phyloP scores from a whole-genome alignment of 2,888 invertebrate species.

The Drosophila anomalata region DNA sequence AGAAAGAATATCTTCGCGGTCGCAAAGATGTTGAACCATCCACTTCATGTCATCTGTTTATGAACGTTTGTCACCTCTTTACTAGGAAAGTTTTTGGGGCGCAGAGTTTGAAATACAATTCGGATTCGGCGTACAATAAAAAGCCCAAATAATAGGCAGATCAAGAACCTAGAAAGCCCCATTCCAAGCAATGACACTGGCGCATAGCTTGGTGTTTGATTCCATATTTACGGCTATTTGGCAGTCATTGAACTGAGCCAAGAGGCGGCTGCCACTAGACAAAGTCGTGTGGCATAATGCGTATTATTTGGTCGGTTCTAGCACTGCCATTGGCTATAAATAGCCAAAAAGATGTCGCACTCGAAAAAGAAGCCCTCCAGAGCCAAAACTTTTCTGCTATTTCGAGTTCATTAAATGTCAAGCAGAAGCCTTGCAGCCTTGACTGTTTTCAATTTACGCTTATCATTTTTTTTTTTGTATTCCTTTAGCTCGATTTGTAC shows the following conservation, averaged over 20 bases:
- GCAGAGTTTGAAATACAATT: conserved; percentile 25
- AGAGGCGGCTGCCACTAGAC: conserved; percentile 24
- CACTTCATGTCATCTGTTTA: conserved; percentile 48
- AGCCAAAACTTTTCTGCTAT: conserved; percentile 23
- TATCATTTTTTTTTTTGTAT: conserved; percentile 10
- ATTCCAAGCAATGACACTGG: conserved; percentile 5
- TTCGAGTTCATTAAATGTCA: conserved; percentile 46
- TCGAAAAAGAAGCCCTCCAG: conserved; percentile 32
- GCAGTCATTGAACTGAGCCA: conserved; percentile 68
- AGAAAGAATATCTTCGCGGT: conserved; percentile 11
- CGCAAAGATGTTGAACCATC: conserved; percentile 12
- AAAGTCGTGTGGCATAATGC: conserved; percentile 40
- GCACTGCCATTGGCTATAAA: conserved; percentile 53
- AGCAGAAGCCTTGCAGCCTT: conserved; percentile 21
- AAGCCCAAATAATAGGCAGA: conserved; percentile 31
- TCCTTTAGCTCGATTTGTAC: background rate
- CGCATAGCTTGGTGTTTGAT: conserved; percentile 25
- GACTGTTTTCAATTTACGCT: conserved; percentile 31
- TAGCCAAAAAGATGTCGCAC: conserved; percentile 44
- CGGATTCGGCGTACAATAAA: conserved; percentile 27
- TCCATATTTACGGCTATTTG: conserved; percentile 69
- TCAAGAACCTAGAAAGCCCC: conserved; percentile 4
- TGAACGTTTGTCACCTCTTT: conserved; percentile 55
- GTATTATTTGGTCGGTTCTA: conserved; percentile 35
- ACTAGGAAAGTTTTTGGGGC: conserved; percentile 19